These are phyloP conservation scores for Andrena cerasifolii DNA, from an alignment of 1,140 invertebrate species.

Conservation along the genomic window DNA sequence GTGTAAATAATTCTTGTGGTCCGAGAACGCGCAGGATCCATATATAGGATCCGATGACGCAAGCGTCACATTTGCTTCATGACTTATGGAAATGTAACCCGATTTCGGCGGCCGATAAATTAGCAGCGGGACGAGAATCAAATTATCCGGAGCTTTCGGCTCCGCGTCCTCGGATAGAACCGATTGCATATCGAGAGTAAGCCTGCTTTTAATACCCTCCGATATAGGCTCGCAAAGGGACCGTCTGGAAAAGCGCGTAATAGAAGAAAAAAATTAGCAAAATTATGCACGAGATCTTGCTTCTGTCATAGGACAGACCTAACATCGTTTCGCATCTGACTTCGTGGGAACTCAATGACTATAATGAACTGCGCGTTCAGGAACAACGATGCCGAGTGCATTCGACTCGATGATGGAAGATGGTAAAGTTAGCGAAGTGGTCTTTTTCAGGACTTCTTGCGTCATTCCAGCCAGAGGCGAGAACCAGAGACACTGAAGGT, in stretches of 20 bases:
- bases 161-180: neutral
- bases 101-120: slow-evolving; percentile 34
- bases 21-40: neutral
- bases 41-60: neutral
- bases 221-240: no score
- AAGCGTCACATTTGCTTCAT: neutral
- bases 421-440: no score
- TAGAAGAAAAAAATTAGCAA: neutral
- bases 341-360: no score
- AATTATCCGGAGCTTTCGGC: slow-evolving; percentile 23
- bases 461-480: no score
- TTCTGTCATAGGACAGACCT: no score
- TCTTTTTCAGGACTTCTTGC: no score
- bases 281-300: no score
- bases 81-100: slow-evolving; percentile 34
- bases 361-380: no score
- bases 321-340: no score
- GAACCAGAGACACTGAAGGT: no score
- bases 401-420: no score
- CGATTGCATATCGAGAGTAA: neutral
- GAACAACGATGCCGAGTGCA: no score
- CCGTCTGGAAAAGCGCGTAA: neutral
- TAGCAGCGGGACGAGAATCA: slow-evolving; percentile 15
- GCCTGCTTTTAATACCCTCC: neutral
- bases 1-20: slow-evolving; percentile 5